These are phyloP conservation scores for Bovichtus variegatus DNA, from an alignment of 2,797 vertebrate genomes.

Conservation along the genomic window DNA sequence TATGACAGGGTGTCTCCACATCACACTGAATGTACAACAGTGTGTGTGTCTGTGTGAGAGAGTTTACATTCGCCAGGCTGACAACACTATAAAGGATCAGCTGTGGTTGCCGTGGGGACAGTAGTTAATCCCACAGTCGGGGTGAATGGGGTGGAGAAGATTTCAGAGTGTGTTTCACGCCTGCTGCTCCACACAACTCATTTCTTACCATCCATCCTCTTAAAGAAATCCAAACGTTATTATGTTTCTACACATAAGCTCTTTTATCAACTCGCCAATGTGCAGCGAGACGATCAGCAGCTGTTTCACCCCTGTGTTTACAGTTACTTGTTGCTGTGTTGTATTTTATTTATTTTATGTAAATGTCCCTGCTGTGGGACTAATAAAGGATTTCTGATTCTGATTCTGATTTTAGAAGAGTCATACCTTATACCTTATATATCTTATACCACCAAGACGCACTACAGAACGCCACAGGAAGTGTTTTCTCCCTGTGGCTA, in stretches of 20 bases:
- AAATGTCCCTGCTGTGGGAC: not conserved
- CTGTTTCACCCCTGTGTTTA: slow-evolving; percentile 17
- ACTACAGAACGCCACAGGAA: too few species aligned
- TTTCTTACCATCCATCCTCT: slow-evolving; percentile 5
- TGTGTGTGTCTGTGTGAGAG: not conserved
- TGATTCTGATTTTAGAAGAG: too few species aligned
- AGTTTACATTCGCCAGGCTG: not conserved
- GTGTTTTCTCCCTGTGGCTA: too few species aligned
- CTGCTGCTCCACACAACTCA: slow-evolving; percentile 31
- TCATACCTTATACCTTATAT: too few species aligned
- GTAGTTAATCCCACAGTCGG: slow-evolving; percentile 57
- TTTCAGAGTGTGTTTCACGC: slow-evolving; percentile 46
- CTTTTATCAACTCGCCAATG: slow-evolving; percentile 7
- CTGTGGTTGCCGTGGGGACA: slow-evolving; percentile 58
- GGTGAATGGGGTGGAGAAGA: slow-evolving; percentile 42
- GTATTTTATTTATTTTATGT: too few species aligned
- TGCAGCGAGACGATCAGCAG: not conserved
- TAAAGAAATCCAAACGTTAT: slow-evolving; percentile 30
- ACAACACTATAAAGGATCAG: slow-evolving; percentile 35
- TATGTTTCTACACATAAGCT: slow-evolving; percentile 14
- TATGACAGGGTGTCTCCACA: not conserved
- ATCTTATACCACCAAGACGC: too few species aligned
- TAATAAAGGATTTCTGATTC: too few species aligned
- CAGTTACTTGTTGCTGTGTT: not conserved
- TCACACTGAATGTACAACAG: not conserved